These are phyloP conservation scores for Arctopsyche grandis DNA, from an alignment of 1,140 invertebrate species.

Conservation along the genomic window DNA sequence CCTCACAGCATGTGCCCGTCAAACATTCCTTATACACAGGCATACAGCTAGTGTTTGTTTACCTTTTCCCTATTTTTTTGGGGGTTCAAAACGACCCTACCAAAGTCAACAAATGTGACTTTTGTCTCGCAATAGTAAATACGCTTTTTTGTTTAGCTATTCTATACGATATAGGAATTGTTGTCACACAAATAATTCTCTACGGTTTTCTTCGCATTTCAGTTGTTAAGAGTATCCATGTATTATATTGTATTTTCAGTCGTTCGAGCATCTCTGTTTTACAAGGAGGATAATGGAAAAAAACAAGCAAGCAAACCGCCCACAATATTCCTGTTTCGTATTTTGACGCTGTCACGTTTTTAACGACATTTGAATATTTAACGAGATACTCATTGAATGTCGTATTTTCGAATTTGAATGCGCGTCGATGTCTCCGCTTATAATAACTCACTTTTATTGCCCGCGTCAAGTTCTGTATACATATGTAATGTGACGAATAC, in stretches of 20 bases:
- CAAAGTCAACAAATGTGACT: slow-evolving; percentile 15
- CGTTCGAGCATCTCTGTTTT: too few species aligned
- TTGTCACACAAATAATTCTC: too few species aligned
- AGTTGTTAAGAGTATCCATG: too few species aligned
- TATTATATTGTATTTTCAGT: too few species aligned
- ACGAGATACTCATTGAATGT: background rate
- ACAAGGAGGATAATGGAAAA: too few species aligned
- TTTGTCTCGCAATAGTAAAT: too few species aligned
- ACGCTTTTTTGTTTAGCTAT: too few species aligned
- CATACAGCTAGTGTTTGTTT: slow-evolving; percentile 35
- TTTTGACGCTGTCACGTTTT: slow-evolving; percentile 4
- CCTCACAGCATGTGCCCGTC: slow-evolving; percentile 48
- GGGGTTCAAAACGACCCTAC: background rate
- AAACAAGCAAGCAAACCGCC: too few species aligned
- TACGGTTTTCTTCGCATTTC: too few species aligned
- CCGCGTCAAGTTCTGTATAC: background rate
- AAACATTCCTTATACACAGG: slow-evolving; percentile 42
- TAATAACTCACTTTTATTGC: slow-evolving; percentile 14
- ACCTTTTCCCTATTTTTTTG: slow-evolving; percentile 14
- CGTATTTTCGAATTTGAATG: background rate
- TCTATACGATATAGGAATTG: too few species aligned
- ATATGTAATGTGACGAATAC: background rate
- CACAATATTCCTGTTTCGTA: background rate
- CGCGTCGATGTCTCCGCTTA: background rate
- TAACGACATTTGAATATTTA: slow-evolving; percentile 31